A percentile compares a stretch with the other conserved stretches of the same genome.
Conservation (phyloP, 2,797 vertebrate genomes). For the Chaunax sp. region DNA sequence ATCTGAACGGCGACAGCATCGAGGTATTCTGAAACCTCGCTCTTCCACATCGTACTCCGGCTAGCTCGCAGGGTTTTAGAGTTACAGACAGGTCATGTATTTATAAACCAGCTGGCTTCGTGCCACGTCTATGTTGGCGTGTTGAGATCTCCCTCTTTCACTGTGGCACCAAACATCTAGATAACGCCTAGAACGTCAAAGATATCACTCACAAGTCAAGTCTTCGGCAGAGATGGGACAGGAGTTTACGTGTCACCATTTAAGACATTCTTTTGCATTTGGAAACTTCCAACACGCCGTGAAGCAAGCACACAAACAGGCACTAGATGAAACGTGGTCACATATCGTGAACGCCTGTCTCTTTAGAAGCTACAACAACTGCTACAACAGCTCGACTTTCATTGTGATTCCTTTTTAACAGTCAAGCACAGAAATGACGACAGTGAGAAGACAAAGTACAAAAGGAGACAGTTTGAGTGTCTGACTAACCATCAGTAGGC, state of each 20-base stretch:
- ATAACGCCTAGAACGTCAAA: neutral
- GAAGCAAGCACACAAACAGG: conserved; percentile 51
- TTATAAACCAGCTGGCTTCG: conserved; percentile 44
- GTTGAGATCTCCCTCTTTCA: conserved; percentile 20
- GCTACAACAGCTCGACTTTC: conserved; percentile 36
- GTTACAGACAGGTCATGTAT: conserved; percentile 29
- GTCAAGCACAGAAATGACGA: conserved; percentile 29
- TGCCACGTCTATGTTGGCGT: conserved; percentile 13
- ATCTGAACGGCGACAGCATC: conserved; percentile 1
- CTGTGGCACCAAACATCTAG: conserved; percentile 13
- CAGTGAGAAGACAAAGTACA: conserved; percentile 25
- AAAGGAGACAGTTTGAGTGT: conserved; percentile 18
- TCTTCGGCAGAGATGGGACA: conserved; percentile 1
- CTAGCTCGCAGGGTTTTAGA: neutral
- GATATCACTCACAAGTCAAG: conserved; percentile 6
- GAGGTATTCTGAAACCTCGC: conserved; percentile 13
- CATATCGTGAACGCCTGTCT: conserved; percentile 25
- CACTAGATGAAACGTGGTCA: conserved; percentile 64
- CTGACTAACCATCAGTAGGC: conserved; percentile 12
- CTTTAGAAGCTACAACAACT: conserved; percentile 22
- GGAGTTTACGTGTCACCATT: conserved; percentile 4
- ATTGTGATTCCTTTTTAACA: conserved; percentile 26
- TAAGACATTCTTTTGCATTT: conserved; percentile 52
- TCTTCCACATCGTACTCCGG: neutral
- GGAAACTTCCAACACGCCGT: conserved; percentile 26